A percentile compares a stretch with the other conserved stretches of the same genome.
These are phyloP conservation scores for Rhynchotus rufescens DNA, from an alignment of 2,797 vertebrate species.

Conservation along the genomic window DNA sequence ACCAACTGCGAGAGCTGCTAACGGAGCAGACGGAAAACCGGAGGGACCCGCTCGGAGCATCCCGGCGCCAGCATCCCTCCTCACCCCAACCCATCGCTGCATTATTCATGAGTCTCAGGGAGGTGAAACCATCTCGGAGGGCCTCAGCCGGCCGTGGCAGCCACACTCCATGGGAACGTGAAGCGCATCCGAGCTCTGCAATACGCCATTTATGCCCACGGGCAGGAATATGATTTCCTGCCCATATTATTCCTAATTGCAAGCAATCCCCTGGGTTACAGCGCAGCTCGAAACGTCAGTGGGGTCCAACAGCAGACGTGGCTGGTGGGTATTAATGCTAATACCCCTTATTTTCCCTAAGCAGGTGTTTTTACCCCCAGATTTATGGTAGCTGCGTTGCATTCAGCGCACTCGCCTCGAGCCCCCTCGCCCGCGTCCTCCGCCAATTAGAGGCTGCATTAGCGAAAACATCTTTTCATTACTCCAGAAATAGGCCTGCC, in stretches of 20 bases:
- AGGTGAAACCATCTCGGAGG: neutral
- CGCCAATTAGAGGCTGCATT: fast-evolving
- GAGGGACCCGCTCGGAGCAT: no score
- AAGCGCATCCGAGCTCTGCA: neutral
- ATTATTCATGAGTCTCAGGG: neutral
- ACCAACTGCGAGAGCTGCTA: neutral
- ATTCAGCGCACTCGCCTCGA: no score
- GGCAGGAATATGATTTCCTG: neutral
- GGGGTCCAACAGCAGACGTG: neutral
- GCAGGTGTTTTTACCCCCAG: neutral
- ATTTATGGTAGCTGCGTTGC: neutral
- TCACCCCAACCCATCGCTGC: neutral
- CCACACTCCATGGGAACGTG: neutral
- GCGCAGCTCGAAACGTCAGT: neutral
- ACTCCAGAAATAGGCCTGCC: neutral
- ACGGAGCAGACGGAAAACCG: neutral
- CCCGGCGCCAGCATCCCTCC: no score
- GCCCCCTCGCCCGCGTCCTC: fast-evolving
- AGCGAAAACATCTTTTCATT: neutral
- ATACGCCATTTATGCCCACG: neutral
- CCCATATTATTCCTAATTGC: neutral
- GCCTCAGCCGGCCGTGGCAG: neutral
- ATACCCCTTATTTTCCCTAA: neutral
- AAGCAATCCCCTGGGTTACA: neutral
- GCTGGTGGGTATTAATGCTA: neutral